Evolutionary conservation across 2,888 invertebrate genomes (phyloP).

Genomic region (Pocota personata): DNA sequence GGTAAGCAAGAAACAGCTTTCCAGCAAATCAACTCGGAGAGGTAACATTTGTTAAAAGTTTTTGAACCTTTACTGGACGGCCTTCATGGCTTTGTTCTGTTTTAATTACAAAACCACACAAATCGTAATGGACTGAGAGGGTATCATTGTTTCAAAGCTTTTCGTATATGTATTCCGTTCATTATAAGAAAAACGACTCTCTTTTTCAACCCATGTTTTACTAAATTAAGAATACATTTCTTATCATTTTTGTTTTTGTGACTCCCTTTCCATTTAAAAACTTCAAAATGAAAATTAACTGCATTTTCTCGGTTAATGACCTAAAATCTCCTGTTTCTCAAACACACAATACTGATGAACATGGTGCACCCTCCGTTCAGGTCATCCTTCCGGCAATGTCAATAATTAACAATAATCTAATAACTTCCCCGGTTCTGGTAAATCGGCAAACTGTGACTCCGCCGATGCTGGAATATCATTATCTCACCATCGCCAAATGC

Average conservation of each 20-base stretch:
- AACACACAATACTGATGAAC: slow-evolving; percentile 25
- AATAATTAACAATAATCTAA: slow-evolving; percentile 73
- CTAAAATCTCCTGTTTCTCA: not conserved
- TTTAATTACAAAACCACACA: not conserved
- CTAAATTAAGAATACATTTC: not conserved
- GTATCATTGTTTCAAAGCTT: too few species aligned
- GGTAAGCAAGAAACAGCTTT: too few species aligned
- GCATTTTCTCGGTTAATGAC: slow-evolving; percentile 6
- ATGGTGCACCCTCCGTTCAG: slow-evolving; percentile 2
- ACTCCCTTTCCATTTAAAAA: not conserved
- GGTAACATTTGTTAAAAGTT: too few species aligned
- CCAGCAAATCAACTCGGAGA: too few species aligned
- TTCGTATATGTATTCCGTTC: too few species aligned
- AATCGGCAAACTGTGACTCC: slow-evolving; percentile 19
- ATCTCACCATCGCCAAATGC: slow-evolving; percentile 53
- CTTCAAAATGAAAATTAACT: not conserved
- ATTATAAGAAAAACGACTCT: too few species aligned
- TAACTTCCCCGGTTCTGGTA: slow-evolving; percentile 33
- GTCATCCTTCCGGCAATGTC: slow-evolving; percentile 44
- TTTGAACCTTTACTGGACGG: not conserved
- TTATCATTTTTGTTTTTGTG: not conserved
- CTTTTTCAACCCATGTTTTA: too few species aligned
- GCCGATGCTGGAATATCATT: slow-evolving; percentile 51
- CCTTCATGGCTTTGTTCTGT: not conserved
- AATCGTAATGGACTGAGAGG: not conserved